A percentile compares a stretch with the other conserved stretches of the same genome.
phyloP scores from a whole-genome alignment of 2,113 vertebrate species.

The Trinectes maculatus region DNA sequence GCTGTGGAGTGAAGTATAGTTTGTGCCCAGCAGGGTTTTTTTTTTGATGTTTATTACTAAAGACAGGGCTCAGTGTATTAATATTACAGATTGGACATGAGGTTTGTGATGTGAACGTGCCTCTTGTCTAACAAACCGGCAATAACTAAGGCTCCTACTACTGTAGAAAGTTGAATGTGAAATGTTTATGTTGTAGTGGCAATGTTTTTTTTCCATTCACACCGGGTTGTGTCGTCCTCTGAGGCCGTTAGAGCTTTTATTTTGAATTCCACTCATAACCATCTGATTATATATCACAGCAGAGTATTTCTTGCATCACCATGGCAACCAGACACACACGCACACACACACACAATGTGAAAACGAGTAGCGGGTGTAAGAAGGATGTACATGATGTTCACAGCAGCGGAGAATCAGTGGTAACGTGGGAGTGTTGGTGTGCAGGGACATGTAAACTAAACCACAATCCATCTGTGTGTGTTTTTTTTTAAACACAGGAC shows the following conservation, averaged over 20 bases:
- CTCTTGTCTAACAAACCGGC: slow-evolving; percentile 33
- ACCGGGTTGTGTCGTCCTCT: background rate
- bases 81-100: slow-evolving; percentile 11
- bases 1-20: background rate
- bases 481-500: no score
- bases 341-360: slow-evolving; percentile 41
- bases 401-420: background rate
- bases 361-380: slow-evolving; percentile 25
- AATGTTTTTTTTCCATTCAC: slow-evolving; percentile 15
- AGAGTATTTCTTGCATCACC: slow-evolving; percentile 23
- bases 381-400: slow-evolving; percentile 5
- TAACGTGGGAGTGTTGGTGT: background rate
- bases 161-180: slow-evolving; percentile 54
- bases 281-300: slow-evolving; percentile 24
- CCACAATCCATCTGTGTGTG: no score
- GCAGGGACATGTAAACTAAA: background rate
- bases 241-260: background rate
- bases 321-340: slow-evolving; percentile 39
- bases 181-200: slow-evolving; percentile 28
- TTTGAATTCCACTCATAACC: slow-evolving; percentile 10
- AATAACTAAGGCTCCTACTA: slow-evolving; percentile 59
- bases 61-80: slow-evolving; percentile 36
- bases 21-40: slow-evolving; percentile 1
- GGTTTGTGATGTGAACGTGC: slow-evolving; percentile 2
- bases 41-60: background rate